Conservation (phyloP, 1,140 invertebrate genomes). For the Dolichoris vasculosae region DNA sequence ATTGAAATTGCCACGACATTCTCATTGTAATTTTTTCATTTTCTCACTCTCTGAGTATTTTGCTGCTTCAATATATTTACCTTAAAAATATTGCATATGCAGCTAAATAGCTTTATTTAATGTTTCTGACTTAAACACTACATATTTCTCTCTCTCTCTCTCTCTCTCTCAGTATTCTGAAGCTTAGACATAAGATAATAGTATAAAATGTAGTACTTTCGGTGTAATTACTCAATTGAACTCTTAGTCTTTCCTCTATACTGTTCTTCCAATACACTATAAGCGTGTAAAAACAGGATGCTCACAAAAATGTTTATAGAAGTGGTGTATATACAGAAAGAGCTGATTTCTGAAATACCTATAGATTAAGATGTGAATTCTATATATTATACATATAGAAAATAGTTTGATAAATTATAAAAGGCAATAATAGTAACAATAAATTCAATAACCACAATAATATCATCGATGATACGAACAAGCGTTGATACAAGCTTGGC, state of each 20-base stretch:
- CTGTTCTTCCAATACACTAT: not conserved
- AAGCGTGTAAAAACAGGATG: not conserved
- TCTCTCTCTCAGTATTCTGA: not conserved
- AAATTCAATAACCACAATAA: not conserved
- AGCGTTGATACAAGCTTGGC: not conserved
- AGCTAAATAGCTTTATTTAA: not conserved
- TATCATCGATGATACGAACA: not conserved
- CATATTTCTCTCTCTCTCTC: not conserved
- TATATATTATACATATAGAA: not conserved
- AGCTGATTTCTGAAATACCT: constrained; percentile 9
- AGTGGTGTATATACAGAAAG: not conserved
- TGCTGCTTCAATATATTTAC: not conserved
- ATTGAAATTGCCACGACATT: not conserved
- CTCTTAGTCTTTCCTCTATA: not conserved
- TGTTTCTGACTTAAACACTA: not conserved
- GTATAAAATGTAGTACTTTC: constrained; percentile 24
- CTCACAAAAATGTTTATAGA: not conserved
- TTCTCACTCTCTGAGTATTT: not conserved
- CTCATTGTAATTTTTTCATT: not conserved
- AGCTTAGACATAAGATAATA: not conserved
- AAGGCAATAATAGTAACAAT: not conserved
- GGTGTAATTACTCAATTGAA: constrained; percentile 18
- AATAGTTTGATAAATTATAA: not conserved
- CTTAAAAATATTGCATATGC: not conserved
- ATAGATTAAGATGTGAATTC: not conserved